Conservation (phyloP, 37 sponge, comb jelly and placozoan species). For the Beroe forskalii region DNA sequence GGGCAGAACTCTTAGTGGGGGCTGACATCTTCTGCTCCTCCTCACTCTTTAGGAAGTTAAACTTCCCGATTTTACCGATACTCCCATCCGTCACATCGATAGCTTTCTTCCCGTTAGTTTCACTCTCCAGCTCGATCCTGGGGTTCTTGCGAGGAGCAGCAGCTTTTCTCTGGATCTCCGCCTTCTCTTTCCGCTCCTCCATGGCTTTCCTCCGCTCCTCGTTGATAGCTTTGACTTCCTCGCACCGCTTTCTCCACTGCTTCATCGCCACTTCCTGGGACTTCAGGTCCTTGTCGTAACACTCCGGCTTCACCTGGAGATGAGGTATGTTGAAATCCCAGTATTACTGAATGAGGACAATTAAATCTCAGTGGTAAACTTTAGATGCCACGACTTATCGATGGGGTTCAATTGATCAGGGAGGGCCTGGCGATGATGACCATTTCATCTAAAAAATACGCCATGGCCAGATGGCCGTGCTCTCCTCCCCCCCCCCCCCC, state of each 20-base stretch:
- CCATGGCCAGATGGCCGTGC: no score
- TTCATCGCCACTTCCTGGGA: background rate
- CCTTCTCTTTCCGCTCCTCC: background rate
- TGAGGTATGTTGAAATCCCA: background rate
- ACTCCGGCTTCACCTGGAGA: slow-evolving; percentile 8
- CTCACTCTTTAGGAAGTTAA: slow-evolving; percentile 27
- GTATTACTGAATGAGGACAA: no score
- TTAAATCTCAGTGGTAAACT: no score
- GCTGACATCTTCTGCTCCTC: background rate
- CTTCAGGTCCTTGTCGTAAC: slow-evolving; percentile 17
- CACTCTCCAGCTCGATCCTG: slow-evolving; percentile 10
- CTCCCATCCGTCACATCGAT: background rate
- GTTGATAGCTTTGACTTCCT: background rate
- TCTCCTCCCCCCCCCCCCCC: no score
- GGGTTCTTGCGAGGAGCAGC: background rate
- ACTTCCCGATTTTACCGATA: slow-evolving; percentile 33
- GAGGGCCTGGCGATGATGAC: no score
- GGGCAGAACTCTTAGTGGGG: background rate
- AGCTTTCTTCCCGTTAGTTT: background rate
- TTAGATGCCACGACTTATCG: no score
- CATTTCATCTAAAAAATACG: no score
- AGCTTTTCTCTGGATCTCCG: background rate
- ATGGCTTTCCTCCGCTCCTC: background rate
- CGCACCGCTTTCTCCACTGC: background rate
- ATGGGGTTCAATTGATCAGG: no score